Percentiles rank a stretch among this genome's conserved stretches.
phyloP scores from a whole-genome alignment of 2,888 invertebrate genomes.

The Neuroscelio doddi region DNA sequence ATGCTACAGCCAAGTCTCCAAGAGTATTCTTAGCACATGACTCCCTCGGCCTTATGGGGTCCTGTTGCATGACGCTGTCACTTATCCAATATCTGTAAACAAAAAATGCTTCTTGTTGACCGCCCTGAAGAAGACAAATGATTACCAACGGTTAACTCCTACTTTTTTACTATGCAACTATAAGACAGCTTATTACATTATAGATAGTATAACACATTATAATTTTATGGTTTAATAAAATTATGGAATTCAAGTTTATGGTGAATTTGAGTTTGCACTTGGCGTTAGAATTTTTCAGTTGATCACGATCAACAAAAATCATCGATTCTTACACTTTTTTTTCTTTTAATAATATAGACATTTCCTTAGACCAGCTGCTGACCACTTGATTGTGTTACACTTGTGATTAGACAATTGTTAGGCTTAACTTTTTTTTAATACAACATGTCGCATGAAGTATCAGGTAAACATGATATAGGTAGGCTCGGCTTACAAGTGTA shows the following conservation, averaged over 20 bases:
- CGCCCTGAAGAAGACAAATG: conserved; percentile 54
- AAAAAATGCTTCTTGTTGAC: conserved; percentile 67
- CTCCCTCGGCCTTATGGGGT: conserved; percentile 52
- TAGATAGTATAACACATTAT: neutral
- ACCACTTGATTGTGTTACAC: conserved; percentile 7
- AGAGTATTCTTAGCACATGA: conserved; percentile 17
- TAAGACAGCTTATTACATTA: neutral
- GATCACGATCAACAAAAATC: too few relatives aligned
- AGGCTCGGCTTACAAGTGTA: conserved; percentile 56
- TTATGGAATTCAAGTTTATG: too few relatives aligned
- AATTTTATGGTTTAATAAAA: too few relatives aligned
- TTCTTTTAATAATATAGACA: too few relatives aligned
- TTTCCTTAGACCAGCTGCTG: neutral
- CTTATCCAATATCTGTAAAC: conserved; percentile 71
- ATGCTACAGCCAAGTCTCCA: conserved; percentile 49
- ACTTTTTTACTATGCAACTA: conserved; percentile 1
- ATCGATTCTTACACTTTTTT: too few relatives aligned
- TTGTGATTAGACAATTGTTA: conserved; percentile 44
- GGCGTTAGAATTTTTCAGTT: too few relatives aligned
- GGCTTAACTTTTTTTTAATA: conserved; percentile 64
- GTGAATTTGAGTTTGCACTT: too few relatives aligned
- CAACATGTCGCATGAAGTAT: conserved; percentile 66
- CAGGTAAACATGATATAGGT: conserved; percentile 60
- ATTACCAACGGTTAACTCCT: conserved; percentile 20
- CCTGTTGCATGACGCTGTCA: conserved; percentile 67